Conservation (phyloP, 2,888 invertebrate genomes). For the Aspidiotus rigidus region DNA sequence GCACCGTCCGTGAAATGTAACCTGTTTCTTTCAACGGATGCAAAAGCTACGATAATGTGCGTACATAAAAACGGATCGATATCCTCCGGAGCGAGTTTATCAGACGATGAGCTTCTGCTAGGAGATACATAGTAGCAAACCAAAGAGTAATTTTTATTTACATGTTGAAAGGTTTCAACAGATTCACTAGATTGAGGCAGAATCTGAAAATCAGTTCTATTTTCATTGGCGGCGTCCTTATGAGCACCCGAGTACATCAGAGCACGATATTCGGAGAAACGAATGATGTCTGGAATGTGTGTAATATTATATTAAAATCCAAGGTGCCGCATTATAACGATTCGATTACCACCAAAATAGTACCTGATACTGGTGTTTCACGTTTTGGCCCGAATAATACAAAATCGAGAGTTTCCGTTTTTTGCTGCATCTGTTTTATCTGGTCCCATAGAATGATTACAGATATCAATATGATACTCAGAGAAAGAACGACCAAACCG, state of each 20-base stretch:
- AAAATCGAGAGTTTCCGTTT: constrained; percentile 36
- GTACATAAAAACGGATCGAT: constrained; percentile 69
- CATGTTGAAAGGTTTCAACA: constrained; percentile 25
- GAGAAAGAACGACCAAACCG: constrained; percentile 18
- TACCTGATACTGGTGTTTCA: constrained; percentile 20
- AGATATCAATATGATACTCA: constrained; percentile 23
- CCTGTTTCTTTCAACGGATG: constrained; percentile 45
- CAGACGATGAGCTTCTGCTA: constrained; percentile 41
- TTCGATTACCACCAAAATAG: too few species aligned
- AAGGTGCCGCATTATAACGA: too few species aligned
- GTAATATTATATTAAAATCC: background rate
- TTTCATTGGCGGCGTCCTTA: background rate
- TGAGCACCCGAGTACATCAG: constrained; percentile 13
- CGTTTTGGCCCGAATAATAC: constrained; percentile 36
- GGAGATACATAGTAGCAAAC: constrained; percentile 66
- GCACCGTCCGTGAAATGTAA: constrained; percentile 32
- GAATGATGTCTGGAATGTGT: constrained; percentile 10
- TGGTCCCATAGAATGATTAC: constrained; percentile 30
- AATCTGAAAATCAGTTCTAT: background rate
- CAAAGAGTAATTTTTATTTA: constrained; percentile 41
- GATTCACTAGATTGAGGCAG: background rate
- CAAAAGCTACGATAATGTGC: constrained; percentile 72
- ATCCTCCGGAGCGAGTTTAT: constrained; percentile 48
- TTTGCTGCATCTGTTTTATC: constrained; percentile 28
- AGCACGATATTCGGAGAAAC: constrained; percentile 26